Evolutionary conservation across 2,113 vertebrate genomes (phyloP).

Genomic region (Ellobius talpinus): DNA sequence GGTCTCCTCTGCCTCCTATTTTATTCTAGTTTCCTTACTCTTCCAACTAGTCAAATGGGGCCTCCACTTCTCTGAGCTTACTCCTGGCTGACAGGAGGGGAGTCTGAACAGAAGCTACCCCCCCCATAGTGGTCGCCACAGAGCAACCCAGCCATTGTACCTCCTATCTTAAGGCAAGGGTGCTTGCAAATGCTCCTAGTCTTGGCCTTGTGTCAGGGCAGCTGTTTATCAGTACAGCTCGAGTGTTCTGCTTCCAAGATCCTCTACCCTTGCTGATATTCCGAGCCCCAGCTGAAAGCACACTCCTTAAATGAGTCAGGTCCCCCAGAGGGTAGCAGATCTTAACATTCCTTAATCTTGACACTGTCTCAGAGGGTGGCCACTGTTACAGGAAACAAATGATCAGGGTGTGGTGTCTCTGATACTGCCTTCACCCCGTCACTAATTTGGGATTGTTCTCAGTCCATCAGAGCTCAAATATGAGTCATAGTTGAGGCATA

Average conservation of each 20-base stretch:
- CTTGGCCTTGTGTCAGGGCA: rapidly evolving
- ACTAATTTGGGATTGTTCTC: background rate
- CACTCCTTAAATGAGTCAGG: background rate
- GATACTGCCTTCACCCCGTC: background rate
- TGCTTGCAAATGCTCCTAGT: background rate
- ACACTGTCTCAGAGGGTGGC: background rate
- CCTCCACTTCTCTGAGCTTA: background rate
- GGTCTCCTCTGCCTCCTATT: background rate
- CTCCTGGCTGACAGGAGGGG: rapidly evolving
- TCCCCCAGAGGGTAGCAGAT: background rate
- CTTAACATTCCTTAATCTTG: background rate
- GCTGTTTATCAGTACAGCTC: background rate
- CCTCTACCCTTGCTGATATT: background rate
- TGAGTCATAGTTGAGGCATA: background rate
- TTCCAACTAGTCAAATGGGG: background rate
- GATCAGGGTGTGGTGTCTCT: background rate
- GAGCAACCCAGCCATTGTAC: background rate
- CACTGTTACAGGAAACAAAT: background rate
- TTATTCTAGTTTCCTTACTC: background rate
- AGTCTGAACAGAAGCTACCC: background rate
- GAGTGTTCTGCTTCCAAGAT: background rate
- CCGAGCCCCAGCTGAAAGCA: background rate
- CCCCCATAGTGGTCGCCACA: background rate
- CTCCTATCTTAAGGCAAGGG: background rate
- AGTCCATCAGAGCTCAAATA: background rate